Conservation (phyloP, 1,140 invertebrate genomes). For the Aporrectodea caliginosa region DNA sequence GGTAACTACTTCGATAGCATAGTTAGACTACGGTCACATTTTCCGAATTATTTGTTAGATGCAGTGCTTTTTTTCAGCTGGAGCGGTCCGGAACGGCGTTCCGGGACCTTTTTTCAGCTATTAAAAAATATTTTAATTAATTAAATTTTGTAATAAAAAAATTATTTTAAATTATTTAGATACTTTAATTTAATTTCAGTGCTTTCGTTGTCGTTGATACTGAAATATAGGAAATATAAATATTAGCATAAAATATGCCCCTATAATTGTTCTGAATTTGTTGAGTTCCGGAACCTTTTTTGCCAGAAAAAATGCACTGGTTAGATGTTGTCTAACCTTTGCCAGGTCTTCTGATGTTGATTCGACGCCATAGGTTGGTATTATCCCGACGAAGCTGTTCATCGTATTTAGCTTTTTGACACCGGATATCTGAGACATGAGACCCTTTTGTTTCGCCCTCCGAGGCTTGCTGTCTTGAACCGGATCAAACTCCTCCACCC, state of each 20-base stretch:
- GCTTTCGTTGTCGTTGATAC: too few relatives aligned
- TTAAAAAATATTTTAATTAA: too few relatives aligned
- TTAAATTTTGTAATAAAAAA: too few relatives aligned
- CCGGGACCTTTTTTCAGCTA: too few relatives aligned
- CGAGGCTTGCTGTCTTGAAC: constrained; percentile 18
- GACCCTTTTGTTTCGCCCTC: constrained; percentile 39
- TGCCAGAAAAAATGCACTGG: background rate
- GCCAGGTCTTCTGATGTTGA: constrained; percentile 84
- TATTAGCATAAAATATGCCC: background rate
- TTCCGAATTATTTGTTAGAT: too few relatives aligned
- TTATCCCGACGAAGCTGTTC: constrained; percentile 76
- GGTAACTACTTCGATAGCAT: too few relatives aligned
- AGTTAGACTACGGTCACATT: too few relatives aligned
- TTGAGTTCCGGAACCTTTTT: too few relatives aligned
- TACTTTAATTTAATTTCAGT: too few relatives aligned
- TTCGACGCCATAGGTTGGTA: constrained; percentile 88
- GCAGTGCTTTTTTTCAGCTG: too few relatives aligned
- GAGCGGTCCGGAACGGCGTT: too few relatives aligned
- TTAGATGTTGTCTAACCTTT: constrained; percentile 59
- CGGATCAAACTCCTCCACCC: constrained; percentile 42
- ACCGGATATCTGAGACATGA: constrained; percentile 51
- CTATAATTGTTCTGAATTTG: background rate
- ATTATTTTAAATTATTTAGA: too few relatives aligned
- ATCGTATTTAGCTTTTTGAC: constrained; percentile 49
- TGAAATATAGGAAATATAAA: background rate